A percentile compares a stretch with the other conserved stretches of the same genome.
Conservation (phyloP, 1,140 invertebrate genomes). For the Chironomus striatipennis region DNA sequence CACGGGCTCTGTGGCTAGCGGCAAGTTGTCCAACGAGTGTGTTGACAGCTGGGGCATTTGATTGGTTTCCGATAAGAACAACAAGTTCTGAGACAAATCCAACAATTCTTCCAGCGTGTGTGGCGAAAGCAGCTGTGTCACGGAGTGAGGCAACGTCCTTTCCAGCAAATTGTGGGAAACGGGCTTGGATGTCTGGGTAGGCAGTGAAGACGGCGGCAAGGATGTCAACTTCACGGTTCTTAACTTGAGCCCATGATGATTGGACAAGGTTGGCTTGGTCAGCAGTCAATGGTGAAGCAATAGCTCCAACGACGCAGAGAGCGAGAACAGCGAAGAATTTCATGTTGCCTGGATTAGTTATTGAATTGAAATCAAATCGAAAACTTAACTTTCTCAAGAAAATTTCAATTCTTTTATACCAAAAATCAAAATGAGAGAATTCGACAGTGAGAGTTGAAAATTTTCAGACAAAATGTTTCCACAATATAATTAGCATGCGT, state of each 20-base stretch:
- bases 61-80: neutral
- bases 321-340: constrained; percentile 1
- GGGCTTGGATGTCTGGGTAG: neutral
- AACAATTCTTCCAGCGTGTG: neutral
- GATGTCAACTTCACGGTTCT: neutral
- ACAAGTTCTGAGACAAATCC: neutral
- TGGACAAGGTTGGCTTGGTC: neutral
- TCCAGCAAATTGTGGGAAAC: neutral
- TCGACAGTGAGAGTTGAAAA: no score
- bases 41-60: neutral
- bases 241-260: neutral
- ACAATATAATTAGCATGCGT: no score
- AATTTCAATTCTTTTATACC: no score
- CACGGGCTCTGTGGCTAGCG: neutral
- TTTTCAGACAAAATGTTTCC: no score
- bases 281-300: neutral
- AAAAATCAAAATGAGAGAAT: no score
- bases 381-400: no score
- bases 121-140: neutral
- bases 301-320: neutral
- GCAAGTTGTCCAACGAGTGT: neutral
- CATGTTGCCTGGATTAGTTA: neutral
- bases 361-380: no score
- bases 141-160: neutral
- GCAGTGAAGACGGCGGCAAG: neutral